These are phyloP conservation scores for Labeo calbasu DNA, from an alignment of 2,797 vertebrate genomes.

Conservation along the genomic window DNA sequence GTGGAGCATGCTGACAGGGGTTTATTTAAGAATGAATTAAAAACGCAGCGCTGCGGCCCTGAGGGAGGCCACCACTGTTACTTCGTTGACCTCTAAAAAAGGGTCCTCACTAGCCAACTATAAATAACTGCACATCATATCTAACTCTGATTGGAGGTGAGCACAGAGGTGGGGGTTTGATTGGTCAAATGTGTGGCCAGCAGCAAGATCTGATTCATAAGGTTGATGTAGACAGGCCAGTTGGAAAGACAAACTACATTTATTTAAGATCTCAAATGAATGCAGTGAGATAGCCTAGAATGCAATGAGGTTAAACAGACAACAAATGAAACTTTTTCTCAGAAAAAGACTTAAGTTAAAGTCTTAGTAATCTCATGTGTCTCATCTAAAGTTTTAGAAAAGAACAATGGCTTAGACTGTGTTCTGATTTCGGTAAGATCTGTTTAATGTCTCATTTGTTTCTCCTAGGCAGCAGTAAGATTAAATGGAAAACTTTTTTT, in stretches of 20 bases:
- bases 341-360: neutral
- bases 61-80: slow-evolving; percentile 36
- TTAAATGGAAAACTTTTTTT: neutral
- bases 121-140: slow-evolving; percentile 34
- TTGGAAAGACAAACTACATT: neutral
- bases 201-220: slow-evolving; percentile 18
- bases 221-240: neutral
- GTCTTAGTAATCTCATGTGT: neutral
- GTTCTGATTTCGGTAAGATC: neutral
- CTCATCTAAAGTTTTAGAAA: neutral
- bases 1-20: slow-evolving; percentile 42
- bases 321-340: neutral
- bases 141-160: slow-evolving; percentile 31
- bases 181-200: slow-evolving; percentile 20
- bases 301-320: neutral
- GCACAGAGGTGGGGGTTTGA: slow-evolving; percentile 12
- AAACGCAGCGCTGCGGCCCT: slow-evolving; percentile 35
- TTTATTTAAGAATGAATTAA: slow-evolving; percentile 48
- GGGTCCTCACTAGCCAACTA: slow-evolving; percentile 26
- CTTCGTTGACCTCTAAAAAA: slow-evolving; percentile 41
- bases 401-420: no score
- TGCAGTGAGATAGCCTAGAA: neutral
- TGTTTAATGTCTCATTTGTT: neutral
- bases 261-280: neutral
- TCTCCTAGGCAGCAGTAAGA: neutral